Percentiles rank a stretch among this genome's conserved stretches.
Conservation (phyloP, 2,797 vertebrate genomes). For the Anabacerthia variegaticeps region DNA sequence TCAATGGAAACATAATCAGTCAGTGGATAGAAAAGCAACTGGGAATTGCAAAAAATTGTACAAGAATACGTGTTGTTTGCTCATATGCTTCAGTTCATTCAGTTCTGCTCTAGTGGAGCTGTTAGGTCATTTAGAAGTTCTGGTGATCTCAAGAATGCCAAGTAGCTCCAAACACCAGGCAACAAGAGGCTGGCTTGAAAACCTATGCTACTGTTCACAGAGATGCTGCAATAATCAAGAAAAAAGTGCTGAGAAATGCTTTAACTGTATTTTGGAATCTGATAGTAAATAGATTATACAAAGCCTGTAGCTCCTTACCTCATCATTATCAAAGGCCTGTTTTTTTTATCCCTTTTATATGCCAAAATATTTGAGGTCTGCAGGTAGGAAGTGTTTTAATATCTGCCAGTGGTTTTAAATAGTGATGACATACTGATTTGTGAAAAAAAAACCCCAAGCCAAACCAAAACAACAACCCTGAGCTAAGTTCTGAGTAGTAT, state of each 20-base stretch:
- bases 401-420: background rate
- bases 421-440: background rate
- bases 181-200: background rate
- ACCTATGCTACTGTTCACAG: background rate
- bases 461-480: background rate
- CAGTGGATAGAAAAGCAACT: background rate
- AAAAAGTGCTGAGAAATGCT: background rate
- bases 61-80: background rate
- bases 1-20: background rate
- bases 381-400: background rate
- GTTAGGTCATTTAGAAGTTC: background rate
- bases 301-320: background rate
- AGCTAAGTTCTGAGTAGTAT: background rate
- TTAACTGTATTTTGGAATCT: background rate
- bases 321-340: background rate
- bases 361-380: background rate
- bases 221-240: background rate
- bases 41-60: background rate
- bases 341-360: rapidly evolving
- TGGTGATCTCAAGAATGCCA: background rate
- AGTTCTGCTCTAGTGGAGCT: background rate
- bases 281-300: background rate
- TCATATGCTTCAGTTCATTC: background rate
- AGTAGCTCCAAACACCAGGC: background rate
- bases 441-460: background rate